phyloP scores from a whole-genome alignment of 2,113 vertebrate genomes.

The Anhinga anhinga region DNA sequence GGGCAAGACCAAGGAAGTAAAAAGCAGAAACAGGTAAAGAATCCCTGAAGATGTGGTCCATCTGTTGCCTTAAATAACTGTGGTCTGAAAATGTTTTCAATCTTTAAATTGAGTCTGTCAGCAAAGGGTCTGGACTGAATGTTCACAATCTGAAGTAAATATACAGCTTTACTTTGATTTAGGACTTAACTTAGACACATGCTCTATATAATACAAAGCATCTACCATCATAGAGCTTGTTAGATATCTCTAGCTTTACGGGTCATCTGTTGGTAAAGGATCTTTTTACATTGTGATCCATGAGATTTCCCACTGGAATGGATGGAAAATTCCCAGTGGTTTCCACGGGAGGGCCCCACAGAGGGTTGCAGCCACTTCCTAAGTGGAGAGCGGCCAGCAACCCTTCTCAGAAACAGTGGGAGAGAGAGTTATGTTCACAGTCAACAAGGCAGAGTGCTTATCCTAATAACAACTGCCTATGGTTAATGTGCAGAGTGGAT shows the following conservation, averaged over 20 bases:
- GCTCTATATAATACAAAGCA: background rate
- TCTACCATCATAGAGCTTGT: background rate
- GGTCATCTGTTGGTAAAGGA: accelerated
- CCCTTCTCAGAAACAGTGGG: background rate
- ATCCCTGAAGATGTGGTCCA: background rate
- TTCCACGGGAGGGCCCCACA: background rate
- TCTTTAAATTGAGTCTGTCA: background rate
- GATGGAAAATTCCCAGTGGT: background rate
- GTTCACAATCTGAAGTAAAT: background rate
- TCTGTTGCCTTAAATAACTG: background rate
- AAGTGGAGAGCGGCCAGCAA: background rate
- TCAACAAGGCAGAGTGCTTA: background rate
- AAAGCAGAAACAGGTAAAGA: background rate
- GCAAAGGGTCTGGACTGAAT: background rate
- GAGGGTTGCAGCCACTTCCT: background rate
- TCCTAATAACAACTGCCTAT: background rate
- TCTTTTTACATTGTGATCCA: background rate
- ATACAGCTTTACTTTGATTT: background rate
- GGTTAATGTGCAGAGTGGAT: background rate
- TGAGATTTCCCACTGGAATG: background rate
- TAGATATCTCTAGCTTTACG: background rate
- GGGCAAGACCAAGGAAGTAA: background rate
- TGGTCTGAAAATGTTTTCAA: background rate
- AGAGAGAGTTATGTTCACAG: background rate
- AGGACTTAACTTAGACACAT: background rate